Evolutionary conservation across 2,888 invertebrate genomes (phyloP).

Genomic region (Neria commutata): DNA sequence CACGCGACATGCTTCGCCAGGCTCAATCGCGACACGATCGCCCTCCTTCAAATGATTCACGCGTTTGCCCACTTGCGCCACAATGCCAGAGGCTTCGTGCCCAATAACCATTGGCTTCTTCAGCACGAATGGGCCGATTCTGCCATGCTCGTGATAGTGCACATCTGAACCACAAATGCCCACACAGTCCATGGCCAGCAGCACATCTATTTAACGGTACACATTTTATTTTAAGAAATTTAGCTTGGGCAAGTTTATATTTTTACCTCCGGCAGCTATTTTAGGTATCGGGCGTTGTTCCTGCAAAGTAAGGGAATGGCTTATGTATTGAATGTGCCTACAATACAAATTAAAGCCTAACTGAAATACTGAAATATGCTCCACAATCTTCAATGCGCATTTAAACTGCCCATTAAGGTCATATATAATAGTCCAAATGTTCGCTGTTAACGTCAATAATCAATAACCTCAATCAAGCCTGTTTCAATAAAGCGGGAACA

Average conservation of each 20-base stretch:
- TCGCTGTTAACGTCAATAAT: too few species aligned
- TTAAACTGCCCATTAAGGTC: too few species aligned
- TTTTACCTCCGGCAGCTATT: conserved; percentile 72
- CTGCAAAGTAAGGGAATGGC: conserved; percentile 62
- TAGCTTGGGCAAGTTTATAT: background rate
- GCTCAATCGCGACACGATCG: conserved; percentile 90
- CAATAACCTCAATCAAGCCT: too few species aligned
- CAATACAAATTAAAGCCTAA: too few species aligned
- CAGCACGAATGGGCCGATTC: conserved; percentile 83
- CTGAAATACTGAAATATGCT: too few species aligned
- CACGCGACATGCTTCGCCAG: conserved; percentile 82
- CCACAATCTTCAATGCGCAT: too few species aligned
- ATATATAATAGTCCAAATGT: too few species aligned
- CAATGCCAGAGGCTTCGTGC: conserved; percentile 84
- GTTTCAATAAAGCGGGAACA: too few species aligned
- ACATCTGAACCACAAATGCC: conserved; percentile 95
- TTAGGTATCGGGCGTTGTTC: conserved; percentile 79
- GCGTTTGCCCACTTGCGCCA: conserved; percentile 70
- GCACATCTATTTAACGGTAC: conserved; percentile 41
- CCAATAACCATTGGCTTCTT: conserved; percentile 88
- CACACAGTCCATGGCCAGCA: conserved; percentile 83
- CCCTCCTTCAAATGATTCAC: conserved; percentile 74
- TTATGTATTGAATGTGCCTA: too few species aligned
- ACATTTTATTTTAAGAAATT: background rate
- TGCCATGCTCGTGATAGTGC: conserved; percentile 82